Evolutionary conservation across 1,140 invertebrate genomes (phyloP).

Genomic region (Eumeta japonica): DNA sequence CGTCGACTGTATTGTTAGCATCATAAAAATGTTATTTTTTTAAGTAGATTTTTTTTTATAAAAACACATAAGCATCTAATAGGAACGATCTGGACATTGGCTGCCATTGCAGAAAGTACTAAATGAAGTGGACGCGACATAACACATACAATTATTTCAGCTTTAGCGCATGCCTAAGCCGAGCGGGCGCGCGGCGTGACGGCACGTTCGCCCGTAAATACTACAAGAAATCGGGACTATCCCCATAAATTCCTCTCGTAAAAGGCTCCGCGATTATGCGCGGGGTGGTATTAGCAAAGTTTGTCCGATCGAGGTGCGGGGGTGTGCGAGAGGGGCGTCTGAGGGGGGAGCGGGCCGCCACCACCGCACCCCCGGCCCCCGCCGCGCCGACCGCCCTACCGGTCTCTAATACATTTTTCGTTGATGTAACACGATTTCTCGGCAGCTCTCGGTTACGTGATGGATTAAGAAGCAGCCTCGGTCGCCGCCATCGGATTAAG

Average conservation of each 20-base stretch:
- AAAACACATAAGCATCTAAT: no score
- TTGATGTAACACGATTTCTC: conserved; percentile 61
- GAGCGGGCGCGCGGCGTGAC: no score
- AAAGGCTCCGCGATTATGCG: conserved; percentile 57
- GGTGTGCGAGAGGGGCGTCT: conserved; percentile 9
- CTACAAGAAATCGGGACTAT: conserved; percentile 53
- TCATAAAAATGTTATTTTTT: no score
- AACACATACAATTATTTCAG: no score
- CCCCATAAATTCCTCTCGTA: conserved; percentile 57
- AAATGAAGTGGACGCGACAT: no score
- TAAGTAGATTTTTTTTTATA: no score
- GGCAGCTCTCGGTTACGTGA: conserved; percentile 58
- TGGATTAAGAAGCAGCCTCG: conserved; percentile 53
- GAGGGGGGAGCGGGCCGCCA: no score
- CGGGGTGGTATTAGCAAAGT: conserved; percentile 58
- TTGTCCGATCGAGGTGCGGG: conserved; percentile 44
- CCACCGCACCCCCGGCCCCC: no score
- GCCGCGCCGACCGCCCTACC: background rate
- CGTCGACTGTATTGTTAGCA: no score
- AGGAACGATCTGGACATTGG: no score
- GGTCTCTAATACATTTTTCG: conserved; percentile 60
- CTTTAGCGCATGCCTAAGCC: no score
- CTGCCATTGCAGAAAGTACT: no score
- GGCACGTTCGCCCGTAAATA: conserved; percentile 51
- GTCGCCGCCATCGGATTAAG: conserved; percentile 47